Conservation (phyloP, 2,797 vertebrate genomes). For the Hippopotamyrus pictus region DNA sequence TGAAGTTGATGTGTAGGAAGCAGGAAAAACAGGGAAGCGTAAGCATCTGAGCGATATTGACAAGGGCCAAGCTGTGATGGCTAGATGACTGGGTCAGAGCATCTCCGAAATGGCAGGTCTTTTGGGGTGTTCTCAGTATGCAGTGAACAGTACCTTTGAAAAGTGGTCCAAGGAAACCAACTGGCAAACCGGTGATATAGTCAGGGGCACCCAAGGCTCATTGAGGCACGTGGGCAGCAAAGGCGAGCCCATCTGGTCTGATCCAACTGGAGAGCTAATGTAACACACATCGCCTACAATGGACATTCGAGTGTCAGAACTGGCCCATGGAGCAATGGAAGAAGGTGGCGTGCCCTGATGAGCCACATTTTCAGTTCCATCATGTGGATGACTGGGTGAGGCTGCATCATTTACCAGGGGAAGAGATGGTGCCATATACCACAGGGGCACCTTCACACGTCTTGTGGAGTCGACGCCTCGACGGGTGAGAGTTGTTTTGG, state of each 20-base stretch:
- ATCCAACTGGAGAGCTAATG: background rate
- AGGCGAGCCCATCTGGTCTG: background rate
- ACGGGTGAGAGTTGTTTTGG: background rate
- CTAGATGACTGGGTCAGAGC: background rate
- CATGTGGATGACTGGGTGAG: background rate
- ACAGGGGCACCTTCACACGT: background rate
- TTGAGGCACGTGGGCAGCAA: background rate
- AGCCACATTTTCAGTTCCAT: background rate
- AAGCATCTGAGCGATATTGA: background rate
- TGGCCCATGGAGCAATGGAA: background rate
- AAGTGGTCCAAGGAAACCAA: background rate
- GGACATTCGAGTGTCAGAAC: background rate
- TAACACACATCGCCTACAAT: background rate
- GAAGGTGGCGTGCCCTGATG: background rate
- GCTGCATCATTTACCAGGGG: background rate
- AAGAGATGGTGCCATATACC: background rate
- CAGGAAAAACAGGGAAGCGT: background rate
- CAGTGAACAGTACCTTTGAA: background rate
- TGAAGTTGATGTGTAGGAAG: background rate
- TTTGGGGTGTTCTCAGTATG: background rate
- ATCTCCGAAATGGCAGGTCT: background rate
- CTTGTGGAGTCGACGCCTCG: background rate
- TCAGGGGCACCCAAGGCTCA: background rate
- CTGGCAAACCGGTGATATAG: background rate
- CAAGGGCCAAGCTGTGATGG: background rate